Base-by-base conservation (phyloP, 2,797 vertebrate species). In the Enteromius trimaculatus region DNA sequence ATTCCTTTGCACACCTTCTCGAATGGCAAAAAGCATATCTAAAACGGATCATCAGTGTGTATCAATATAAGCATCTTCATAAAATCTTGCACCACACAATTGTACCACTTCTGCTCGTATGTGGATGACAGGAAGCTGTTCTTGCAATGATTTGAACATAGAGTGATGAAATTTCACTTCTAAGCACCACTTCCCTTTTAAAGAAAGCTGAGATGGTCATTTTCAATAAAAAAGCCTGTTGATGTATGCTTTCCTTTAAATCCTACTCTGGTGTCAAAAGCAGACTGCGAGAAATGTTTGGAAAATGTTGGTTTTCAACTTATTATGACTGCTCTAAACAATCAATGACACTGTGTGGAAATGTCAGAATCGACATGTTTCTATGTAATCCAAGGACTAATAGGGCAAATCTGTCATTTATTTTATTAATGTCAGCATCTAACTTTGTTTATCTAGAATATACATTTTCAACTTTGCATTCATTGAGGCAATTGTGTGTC, bases 151-250 rank as follows among this genome's bases (percentile, higher is more conserved):
- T 81, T 81, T 81, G 7, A 81, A 72, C 39, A 72, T 1, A 6
- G 21, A 60, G 49, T 83, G 49, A 60, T 78, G 74, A 77, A 82
- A 82, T 77, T 17, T 17, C 39, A 77, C 53, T 70, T 62, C 77
- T 44, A 70, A 70, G 21, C 2, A 58, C 19, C 49, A 70, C 81
- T 83, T 83, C 74, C 39, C 81, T 70, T 77, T 68, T 47, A 47
- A 69, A 34, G 47, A 11, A 82, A 69, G 47, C 7, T 42, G 60
- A 75, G 47, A 29, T 29, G n/a, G 44, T n/a, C 53, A 72, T 72
- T 23, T 64, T 72, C 16, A 58, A n/a, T 55, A 60, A 21, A 13
- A 29, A 8, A 65, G 5, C 4, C n/a, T 21, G 19, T 49, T 21
- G n/a, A 49, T 42, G 6, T 8, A 13, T 6, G 17, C 1, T 82